These are phyloP conservation scores for Nothocercus julius DNA, from an alignment of 2,113 vertebrate genomes.

Conservation along the genomic window DNA sequence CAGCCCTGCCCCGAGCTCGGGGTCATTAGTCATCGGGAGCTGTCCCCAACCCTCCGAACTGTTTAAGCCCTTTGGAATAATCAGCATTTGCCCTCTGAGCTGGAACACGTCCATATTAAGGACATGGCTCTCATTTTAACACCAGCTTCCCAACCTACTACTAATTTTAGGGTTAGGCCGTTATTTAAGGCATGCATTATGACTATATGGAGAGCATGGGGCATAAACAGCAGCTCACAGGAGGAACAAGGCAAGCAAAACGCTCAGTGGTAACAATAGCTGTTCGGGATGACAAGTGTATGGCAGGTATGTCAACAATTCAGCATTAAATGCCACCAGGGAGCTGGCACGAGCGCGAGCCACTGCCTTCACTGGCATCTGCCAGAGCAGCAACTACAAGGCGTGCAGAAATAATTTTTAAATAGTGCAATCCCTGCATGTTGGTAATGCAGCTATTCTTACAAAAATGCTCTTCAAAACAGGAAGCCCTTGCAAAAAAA, in stretches of 20 bases:
- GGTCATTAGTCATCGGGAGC: background rate
- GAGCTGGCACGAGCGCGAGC: background rate
- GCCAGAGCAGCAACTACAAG: background rate
- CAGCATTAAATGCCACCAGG: background rate
- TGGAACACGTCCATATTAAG: background rate
- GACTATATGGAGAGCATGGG: background rate
- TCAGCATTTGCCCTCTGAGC: background rate
- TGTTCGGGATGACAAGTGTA: background rate
- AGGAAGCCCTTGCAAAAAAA: background rate
- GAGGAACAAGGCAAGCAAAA: background rate
- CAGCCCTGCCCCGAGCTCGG: background rate
- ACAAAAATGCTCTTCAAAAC: background rate
- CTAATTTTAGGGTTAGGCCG: slow-evolving; percentile 48
- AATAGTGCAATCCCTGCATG: background rate
- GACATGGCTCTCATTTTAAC: background rate
- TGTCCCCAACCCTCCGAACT: slow-evolving; percentile 5
- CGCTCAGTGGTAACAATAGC: background rate
- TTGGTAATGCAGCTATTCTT: background rate
- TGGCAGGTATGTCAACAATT: background rate
- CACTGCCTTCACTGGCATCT: background rate
- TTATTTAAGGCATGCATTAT: slow-evolving; percentile 10
- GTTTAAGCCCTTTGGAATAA: slow-evolving; percentile 12
- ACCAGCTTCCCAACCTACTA: background rate
- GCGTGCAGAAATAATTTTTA: background rate
- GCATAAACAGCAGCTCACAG: background rate